Conservation (phyloP, 2,797 vertebrate genomes). For the Anomalospiza imberbis region DNA sequence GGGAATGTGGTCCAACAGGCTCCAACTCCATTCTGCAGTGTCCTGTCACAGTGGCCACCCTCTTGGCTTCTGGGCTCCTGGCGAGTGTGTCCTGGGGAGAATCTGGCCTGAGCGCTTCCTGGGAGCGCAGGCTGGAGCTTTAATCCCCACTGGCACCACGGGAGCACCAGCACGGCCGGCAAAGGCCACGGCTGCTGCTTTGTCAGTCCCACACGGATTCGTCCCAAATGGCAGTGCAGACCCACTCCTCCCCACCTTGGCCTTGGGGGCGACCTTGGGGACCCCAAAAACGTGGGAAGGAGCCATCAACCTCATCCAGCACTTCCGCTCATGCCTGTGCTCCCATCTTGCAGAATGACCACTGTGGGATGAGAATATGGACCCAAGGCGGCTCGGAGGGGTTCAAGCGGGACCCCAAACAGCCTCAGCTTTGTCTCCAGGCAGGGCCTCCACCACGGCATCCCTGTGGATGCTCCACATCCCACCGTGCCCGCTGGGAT, state of each 20-base stretch:
- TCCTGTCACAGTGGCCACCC: fast-evolving
- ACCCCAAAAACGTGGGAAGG: neutral
- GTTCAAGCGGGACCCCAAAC: neutral
- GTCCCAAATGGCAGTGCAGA: fast-evolving
- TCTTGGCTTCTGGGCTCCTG: fast-evolving
- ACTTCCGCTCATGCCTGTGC: fast-evolving
- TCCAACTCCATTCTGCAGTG: fast-evolving
- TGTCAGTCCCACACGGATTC: fast-evolving
- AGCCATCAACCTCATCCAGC: neutral
- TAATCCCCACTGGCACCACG: neutral
- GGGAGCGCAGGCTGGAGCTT: neutral
- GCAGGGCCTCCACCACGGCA: fast-evolving
- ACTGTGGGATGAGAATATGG: fast-evolving
- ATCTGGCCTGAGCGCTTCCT: neutral
- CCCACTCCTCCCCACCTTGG: neutral
- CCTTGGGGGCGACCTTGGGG: neutral
- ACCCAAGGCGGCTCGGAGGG: neutral
- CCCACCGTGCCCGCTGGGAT: neutral
- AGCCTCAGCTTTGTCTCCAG: too few relatives aligned
- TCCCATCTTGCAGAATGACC: fast-evolving
- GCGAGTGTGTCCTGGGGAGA: neutral
- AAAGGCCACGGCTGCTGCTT: neutral
- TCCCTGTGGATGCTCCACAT: fast-evolving
- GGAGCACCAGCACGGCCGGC: neutral
- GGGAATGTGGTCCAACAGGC: neutral